Evolutionary conservation across 2,797 vertebrate genomes (phyloP), one percentile per base, ranked within the genome.

Genomic region (Gobio occitaniae): DNA sequence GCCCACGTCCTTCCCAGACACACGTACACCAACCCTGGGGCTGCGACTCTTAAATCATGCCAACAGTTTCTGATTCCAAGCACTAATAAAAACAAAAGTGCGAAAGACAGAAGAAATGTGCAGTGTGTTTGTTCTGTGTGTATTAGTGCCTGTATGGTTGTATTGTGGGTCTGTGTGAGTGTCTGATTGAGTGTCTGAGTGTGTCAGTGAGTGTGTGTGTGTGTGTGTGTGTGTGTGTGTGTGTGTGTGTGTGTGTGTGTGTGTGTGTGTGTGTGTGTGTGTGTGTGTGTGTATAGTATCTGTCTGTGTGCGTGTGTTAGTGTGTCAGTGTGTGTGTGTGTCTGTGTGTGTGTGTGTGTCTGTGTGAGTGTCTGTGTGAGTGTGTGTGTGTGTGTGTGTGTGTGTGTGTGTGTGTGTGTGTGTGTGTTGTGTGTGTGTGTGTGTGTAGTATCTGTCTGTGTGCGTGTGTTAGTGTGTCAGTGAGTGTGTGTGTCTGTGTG

Each of bases 1-100:
- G 59, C 59, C 77, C 77, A 65, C 25, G 59, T 78, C 32, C 41
- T 78, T 78, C 77, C 59, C 77, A 65, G 9, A 32, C n/a, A 47
- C 75, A 63, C 4, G 38, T 29, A 25, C 41, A 78, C 3, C 6
- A 15, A 5, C 59, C n/a, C 77, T 19, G 59, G 29, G 59, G 54
- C 36, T 38, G 9, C 12, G 38, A 32, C 74, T 38, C 32, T 44
- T 17, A 77, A 38, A 77, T n/a, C 36, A 78, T 17, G 47, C 47
- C 47, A 48, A 29, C 21, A 15, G 2, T 19, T 13, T 48, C 13
- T 48, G 3, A 15, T 5, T 50, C 3, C 47, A 48, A 13, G 13
- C 47, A 13, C 47, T 50, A 4, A 13, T 15, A 50, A 48, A 48
- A 48, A 12, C 13, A 1, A 48, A 48, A 15, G 10, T 61, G 56